Evolutionary conservation across 2,888 invertebrate genomes (phyloP), one percentile per base, ranked within the genome.

Genomic region (Sesia apiformis): DNA sequence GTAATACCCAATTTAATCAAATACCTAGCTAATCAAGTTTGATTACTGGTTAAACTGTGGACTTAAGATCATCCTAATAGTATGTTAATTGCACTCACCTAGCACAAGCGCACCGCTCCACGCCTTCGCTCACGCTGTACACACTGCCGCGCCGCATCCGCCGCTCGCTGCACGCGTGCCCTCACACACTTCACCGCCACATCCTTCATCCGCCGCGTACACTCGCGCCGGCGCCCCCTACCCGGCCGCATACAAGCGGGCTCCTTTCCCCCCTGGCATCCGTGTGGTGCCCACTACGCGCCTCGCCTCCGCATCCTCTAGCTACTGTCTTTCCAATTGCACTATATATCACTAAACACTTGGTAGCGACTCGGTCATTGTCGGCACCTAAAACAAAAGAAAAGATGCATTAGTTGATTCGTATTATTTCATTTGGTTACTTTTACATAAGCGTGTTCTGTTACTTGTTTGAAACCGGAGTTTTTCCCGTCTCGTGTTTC

Each of bases 111-210:
- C 87, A 87, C 81, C 88, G 78, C 84, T 87, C 88, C 84, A 89
- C 75, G 61, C 84, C 86, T 70, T 88, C 88, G 78, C 88, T 83
- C 66, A 89, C 86, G 65, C 87, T 89, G 74, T 84, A 88, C 63
- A 88, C 84, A 72, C 88, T 87, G 72, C 80, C 84, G 65, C 85
- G 85, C 78, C 86, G 83, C 88, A 88, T 88, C 76, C 82, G 84
- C 77, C 70, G 68, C 72, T 68, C 67, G 65, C 63, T 63, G 60
- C 67, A 64, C 5, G 4, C 42, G 67, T 66, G 66, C 62, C 66
- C 64, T 69, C 83, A 82, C 83, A 83, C 77, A 72, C 84, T 62
- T 74, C 72, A 61, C 65, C 63, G 65, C 65, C 64, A 76, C 76
- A 77, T 77, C 61, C 61, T 62, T 58, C 60, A 50, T 56, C 52